Percentiles rank a stretch among this genome's conserved stretches.
Evolutionary conservation across 2,888 invertebrate species (phyloP).

Genomic region (Steromphala cineraria): DNA sequence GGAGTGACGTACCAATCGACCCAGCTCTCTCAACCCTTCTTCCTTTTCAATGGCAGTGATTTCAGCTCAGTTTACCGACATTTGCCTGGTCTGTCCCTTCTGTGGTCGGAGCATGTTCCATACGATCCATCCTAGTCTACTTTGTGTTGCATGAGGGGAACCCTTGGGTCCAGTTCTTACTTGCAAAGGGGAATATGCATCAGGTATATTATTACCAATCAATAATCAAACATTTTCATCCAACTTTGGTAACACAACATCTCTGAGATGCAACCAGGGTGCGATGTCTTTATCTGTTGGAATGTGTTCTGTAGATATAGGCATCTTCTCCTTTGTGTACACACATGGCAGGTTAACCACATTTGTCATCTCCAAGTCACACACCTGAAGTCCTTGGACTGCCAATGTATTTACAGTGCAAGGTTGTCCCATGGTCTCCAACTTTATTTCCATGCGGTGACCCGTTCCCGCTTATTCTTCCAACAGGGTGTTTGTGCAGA

Average conservation of each 20-base stretch:
- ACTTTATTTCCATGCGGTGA: too few species aligned
- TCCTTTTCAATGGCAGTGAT: neutral
- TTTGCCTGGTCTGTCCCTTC: neutral
- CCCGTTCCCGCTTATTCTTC: too few species aligned
- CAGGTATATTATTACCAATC: slow-evolving; percentile 17
- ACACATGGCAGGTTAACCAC: neutral
- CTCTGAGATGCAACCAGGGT: slow-evolving; percentile 6
- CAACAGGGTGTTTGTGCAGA: too few species aligned
- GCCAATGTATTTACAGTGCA: too few species aligned
- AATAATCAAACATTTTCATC: slow-evolving; percentile 13
- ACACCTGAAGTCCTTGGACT: neutral
- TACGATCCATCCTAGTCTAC: slow-evolving; percentile 16
- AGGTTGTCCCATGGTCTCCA: too few species aligned
- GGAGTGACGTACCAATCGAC: neutral
- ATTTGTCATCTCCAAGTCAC: neutral
- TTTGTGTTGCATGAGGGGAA: slow-evolving; percentile 15
- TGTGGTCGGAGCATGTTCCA: neutral
- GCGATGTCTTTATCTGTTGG: neutral
- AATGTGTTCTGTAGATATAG: neutral
- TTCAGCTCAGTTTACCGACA: neutral
- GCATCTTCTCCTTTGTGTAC: neutral
- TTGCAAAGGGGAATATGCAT: slow-evolving; percentile 21
- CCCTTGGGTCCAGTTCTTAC: slow-evolving; percentile 10
- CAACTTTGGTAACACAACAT: neutral
- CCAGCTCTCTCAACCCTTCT: neutral